A percentile compares a stretch with the other conserved stretches of the same genome.
Conservation (phyloP, 2,113 vertebrate genomes). For the Capreolus pygargus region DNA sequence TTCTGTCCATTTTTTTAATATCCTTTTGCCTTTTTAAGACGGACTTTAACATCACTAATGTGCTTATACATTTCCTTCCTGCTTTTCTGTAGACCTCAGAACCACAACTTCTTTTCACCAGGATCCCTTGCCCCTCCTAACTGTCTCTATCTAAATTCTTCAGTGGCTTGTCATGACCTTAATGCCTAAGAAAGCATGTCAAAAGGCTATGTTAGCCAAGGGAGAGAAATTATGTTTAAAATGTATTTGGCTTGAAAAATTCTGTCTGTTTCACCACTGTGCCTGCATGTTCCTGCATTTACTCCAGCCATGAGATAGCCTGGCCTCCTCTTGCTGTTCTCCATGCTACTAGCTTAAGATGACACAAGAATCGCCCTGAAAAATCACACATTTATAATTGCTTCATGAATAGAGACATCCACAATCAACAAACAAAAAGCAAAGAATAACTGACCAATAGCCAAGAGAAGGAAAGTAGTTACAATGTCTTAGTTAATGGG, state of each 20-base stretch:
- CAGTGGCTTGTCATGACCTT: background rate
- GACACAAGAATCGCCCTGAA: background rate
- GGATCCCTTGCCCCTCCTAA: slow-evolving; percentile 23
- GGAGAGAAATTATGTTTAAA: slow-evolving; percentile 28
- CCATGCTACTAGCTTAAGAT: background rate
- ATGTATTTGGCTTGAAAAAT: slow-evolving; percentile 23
- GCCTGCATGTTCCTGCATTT: background rate
- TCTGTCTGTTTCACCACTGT: background rate
- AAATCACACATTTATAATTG: background rate
- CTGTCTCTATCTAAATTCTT: slow-evolving; percentile 51
- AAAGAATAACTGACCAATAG: slow-evolving; percentile 26
- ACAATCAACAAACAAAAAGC: background rate
- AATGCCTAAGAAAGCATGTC: background rate
- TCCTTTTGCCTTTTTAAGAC: slow-evolving; percentile 29
- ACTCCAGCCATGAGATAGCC: background rate
- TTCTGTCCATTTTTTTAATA: background rate
- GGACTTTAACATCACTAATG: slow-evolving; percentile 13
- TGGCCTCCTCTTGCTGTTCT: background rate
- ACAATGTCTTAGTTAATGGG: background rate
- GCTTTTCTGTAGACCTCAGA: slow-evolving; percentile 50
- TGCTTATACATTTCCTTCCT: slow-evolving; percentile 60
- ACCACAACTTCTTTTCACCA: slow-evolving; percentile 39
- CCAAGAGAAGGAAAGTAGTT: slow-evolving; percentile 7
- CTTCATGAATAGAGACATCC: slow-evolving; percentile 1
- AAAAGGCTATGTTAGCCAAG: background rate